Evolutionary conservation across 2,797 vertebrate genomes (phyloP).

Genomic region (Crocodylus rhombifer): DNA sequence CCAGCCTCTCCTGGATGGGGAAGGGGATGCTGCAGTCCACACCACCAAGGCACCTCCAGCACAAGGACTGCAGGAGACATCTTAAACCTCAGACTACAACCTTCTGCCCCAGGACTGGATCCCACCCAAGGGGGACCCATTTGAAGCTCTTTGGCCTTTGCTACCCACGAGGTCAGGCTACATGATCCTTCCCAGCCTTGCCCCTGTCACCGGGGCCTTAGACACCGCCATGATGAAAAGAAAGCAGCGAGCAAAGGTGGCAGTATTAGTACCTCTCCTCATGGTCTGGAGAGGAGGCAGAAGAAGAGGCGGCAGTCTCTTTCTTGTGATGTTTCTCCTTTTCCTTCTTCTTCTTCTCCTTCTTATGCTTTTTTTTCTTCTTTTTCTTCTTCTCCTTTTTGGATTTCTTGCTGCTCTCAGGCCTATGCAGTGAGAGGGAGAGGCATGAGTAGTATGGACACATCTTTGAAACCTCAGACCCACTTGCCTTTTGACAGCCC

Average conservation of each 20-base stretch:
- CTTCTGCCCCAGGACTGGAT: too few species aligned
- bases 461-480: neutral
- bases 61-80: too few species aligned
- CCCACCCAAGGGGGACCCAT: too few species aligned
- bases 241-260: neutral
- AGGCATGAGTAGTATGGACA: neutral
- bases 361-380: slow-evolving; percentile 86
- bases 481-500: neutral
- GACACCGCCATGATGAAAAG: neutral
- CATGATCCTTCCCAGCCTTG: too few species aligned
- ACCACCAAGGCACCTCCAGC: too few species aligned
- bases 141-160: too few species aligned
- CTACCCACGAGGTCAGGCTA: too few species aligned
- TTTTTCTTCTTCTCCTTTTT: slow-evolving; percentile 92
- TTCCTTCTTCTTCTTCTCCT: slow-evolving; percentile 83
- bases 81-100: too few species aligned
- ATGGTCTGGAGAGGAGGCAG: slow-evolving; percentile 66
- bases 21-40: too few species aligned
- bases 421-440: slow-evolving; percentile 59
- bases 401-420: slow-evolving; percentile 85
- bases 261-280: slow-evolving; percentile 74
- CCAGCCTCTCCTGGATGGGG: too few species aligned
- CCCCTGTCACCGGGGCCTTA: neutral
- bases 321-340: slow-evolving; percentile 81
- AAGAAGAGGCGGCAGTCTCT: neutral